Evolutionary conservation across 2,797 vertebrate genomes (phyloP), one percentile per base, ranked within the genome.

Genomic region (Muscicapa striata): DNA sequence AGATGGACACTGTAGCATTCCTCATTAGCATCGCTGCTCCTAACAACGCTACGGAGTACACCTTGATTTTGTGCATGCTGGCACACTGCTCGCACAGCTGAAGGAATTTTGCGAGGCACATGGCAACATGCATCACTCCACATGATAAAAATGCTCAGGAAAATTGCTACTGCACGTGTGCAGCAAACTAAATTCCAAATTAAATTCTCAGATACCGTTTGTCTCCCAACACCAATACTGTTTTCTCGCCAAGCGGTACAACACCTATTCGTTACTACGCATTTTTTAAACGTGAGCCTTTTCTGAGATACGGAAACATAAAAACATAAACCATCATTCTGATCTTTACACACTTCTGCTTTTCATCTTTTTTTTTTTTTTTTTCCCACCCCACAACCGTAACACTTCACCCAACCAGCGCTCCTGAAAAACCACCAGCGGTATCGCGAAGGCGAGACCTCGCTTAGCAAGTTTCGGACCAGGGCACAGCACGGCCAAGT

Each of bases 401-500:
- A 87, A 26, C 52, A 59, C 68, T 89, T 66, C 12, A 5, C 59
- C 46, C 57, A 49, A 15, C 23, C 9, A 36, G 10, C 45, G 32
- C 30, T 78, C 86, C 79, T 30, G 13, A 72, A 63, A 70, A 6
- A 46, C 75, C 18, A 54, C 45, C 2, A 41, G 66, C 30, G 40
- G 41, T 58, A 69, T 86, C 67, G 43, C 2, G 69, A 77, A 91
- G 63, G 80, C 32, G 24, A 95, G 51, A 90, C 43, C 83, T 76
- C 43, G 15, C 58, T 69, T 45, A 69, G 21, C 82, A 98, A 98
- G 97, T 98, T 97, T 97, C 21, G 81, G 94, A 90, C 67, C 51
- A 48, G 69, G 91, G 93, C 96, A 83, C 93, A 85, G 5, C 41
- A 72, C 86, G 46, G 82, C 68, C 91, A 96, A 97, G 87, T 97